These are phyloP conservation scores for Eurosta solidaginis DNA, from an alignment of 1,140 invertebrate genomes.

Conservation along the genomic window DNA sequence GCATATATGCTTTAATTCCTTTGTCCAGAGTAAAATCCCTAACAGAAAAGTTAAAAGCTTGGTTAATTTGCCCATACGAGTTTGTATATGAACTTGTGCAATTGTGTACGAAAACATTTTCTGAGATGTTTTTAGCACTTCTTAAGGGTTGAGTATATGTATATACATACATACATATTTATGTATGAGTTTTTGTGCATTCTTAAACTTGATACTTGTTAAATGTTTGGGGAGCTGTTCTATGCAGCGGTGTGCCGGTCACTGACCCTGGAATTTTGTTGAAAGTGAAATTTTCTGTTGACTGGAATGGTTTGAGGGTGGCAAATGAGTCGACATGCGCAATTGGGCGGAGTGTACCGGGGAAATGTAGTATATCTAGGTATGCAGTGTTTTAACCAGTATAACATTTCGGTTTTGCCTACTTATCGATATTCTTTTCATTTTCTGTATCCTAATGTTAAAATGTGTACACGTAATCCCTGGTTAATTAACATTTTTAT, in stretches of 20 bases:
- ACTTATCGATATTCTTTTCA: not conserved
- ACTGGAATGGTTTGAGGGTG: conserved; percentile 4
- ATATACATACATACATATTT: conserved; percentile 34
- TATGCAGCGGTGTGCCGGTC: not conserved
- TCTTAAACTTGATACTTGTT: conserved; percentile 11
- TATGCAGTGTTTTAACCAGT: no score
- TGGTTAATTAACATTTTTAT: no score
- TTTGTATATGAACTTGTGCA: no score
- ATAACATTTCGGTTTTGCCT: no score
- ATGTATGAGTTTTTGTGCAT: conserved; percentile 30
- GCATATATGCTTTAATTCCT: no score
- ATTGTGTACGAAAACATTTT: conserved; percentile 31
- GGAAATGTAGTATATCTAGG: no score
- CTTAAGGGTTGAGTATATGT: not conserved
- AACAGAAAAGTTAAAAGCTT: no score
- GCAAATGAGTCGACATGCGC: not conserved
- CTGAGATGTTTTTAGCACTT: not conserved
- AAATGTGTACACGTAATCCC: not conserved
- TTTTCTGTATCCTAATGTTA: not conserved
- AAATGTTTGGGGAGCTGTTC: not conserved
- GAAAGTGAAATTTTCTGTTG: conserved; percentile 11
- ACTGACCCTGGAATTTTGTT: conserved; percentile 13
- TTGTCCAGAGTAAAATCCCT: no score
- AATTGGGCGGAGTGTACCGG: no score
- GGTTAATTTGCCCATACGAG: no score